Percentiles rank a stretch among this genome's conserved stretches.
phyloP scores from a whole-genome alignment of 2,113 vertebrate genomes.

The Sander lucioperca region DNA sequence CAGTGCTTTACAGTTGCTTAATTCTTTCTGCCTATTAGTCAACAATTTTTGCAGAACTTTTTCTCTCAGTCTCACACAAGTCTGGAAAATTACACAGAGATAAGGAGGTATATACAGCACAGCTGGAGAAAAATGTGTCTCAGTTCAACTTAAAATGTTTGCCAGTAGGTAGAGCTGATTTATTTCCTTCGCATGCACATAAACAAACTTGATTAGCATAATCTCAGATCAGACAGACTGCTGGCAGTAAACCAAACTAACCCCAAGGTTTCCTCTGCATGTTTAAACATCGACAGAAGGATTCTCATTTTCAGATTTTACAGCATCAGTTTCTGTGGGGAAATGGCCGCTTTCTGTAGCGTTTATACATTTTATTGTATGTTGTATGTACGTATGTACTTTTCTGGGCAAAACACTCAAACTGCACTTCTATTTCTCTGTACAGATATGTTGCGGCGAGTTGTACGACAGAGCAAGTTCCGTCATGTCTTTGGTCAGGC shows the following conservation, averaged over 20 bases:
- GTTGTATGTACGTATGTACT: too few species aligned
- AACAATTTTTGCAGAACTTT: neutral
- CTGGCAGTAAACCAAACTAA: constrained; percentile 20
- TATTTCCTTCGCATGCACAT: neutral
- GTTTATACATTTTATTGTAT: neutral
- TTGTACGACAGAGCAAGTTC: constrained; percentile 99
- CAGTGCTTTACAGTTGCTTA: neutral
- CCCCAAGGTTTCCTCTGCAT: neutral
- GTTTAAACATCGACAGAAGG: neutral
- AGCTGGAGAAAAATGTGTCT: constrained; percentile 2
- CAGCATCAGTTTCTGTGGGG: neutral
- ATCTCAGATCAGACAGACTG: constrained; percentile 18
- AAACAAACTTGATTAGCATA: constrained; percentile 31
- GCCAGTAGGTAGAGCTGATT: neutral
- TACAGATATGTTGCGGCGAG: constrained; percentile 95
- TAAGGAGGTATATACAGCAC: neutral
- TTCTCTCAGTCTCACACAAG: neutral
- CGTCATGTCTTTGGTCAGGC: constrained; percentile 97
- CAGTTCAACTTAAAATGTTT: constrained; percentile 13
- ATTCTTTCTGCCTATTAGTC: neutral
- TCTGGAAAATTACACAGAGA: neutral
- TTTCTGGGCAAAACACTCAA: neutral
- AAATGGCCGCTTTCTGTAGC: neutral
- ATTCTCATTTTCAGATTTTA: constrained; percentile 6
- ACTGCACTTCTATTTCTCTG: neutral